Base-by-base conservation (phyloP, 1,140 invertebrate species). In the Cydia pomonella region DNA sequence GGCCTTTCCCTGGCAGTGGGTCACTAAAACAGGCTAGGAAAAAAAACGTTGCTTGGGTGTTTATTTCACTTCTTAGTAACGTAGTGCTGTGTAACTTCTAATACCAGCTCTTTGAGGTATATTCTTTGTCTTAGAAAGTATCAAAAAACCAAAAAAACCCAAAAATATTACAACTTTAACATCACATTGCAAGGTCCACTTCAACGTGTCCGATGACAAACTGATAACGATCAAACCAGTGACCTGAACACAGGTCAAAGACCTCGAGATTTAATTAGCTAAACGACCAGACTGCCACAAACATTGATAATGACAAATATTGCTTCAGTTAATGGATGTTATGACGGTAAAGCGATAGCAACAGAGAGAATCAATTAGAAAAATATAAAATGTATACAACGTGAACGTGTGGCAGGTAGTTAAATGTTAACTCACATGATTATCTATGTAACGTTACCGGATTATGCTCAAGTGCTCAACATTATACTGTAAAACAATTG, bases 291-390 rank as follows among this genome's bases (percentile, higher is more conserved):
- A n/a, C 63, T 18, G 29, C 64, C 29, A 7, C 64, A 69, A 29
- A 66, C 63, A 66, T 66, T 33, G 63, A 66, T 38, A 38, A 69
- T 69, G n/a, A 69, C 64, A 69, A 59, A 69, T 69, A 69, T 69
- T 69, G 29, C 23, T 69, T 69, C 23, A 69, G 64, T 69, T 69
- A 69, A 69, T 69, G 27, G 64, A 69, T 33, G 64, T 38, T 69
- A 33, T 69, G 27, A 69, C 64, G 27, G 64, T 69, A 69, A 69
- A n/a, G 27, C 27, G 64, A 69, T 69, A 69, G 27, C 29, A 66
- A 16, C 13, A 69, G 27, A 64, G 25, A 69, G 23, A 66, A 66
- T 16, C 63, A 66, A 66, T 29, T 66, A 66, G 63, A 29, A 66
- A 29, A 66, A n/a, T 12, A 29, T 29, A 66, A 66, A 66, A 66